Conservation (phyloP, 2,113 vertebrate species). For the Mesoclemmys tuberculata region DNA sequence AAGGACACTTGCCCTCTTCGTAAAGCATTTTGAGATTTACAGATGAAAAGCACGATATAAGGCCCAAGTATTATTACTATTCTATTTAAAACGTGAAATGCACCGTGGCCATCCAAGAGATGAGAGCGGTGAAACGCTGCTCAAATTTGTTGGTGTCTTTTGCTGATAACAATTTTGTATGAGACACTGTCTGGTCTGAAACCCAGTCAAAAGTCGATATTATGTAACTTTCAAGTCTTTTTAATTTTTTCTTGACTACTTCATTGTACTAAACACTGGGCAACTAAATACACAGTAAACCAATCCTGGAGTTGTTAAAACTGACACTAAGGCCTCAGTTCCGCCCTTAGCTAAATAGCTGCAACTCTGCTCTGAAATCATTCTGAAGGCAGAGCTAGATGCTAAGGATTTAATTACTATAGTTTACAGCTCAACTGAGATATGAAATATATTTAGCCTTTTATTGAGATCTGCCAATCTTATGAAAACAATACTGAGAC, state of each 20-base stretch:
- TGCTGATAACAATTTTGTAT: neutral
- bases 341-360: neutral
- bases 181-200: neutral
- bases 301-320: neutral
- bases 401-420: neutral
- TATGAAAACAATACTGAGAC: neutral
- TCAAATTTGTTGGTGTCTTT: neutral
- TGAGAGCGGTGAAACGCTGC: neutral
- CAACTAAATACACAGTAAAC: neutral
- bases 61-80: neutral
- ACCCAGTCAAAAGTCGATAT: neutral
- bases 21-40: neutral
- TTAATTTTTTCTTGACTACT: neutral
- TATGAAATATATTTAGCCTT: neutral
- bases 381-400: neutral
- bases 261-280: neutral
- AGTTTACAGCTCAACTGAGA: neutral
- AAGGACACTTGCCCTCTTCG: neutral
- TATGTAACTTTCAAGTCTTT: rapidly evolving
- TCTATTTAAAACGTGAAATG: neutral
- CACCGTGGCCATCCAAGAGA: neutral
- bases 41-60: neutral
- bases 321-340: neutral
- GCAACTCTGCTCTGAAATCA: neutral
- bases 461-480: neutral